A percentile compares a stretch with the other conserved stretches of the same genome.
phyloP scores from a whole-genome alignment of 2,113 vertebrate species.

The Bungarus multicinctus region DNA sequence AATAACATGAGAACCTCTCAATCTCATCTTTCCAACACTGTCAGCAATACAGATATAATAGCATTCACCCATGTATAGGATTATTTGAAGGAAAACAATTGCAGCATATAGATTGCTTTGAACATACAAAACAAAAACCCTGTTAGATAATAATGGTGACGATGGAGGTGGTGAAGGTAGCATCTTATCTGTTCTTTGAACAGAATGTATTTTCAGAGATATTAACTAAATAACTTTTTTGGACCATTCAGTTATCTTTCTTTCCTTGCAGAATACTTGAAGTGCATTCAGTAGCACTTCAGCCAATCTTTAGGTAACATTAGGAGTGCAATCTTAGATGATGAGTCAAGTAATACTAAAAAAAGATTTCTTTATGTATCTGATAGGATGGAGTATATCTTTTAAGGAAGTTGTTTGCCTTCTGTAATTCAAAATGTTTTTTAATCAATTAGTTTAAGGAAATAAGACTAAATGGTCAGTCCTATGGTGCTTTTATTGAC shows the following conservation, averaged over 20 bases:
- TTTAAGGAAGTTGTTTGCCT: neutral
- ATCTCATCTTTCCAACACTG: neutral
- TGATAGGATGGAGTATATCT: neutral
- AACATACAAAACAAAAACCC: neutral
- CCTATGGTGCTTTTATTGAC: neutral
- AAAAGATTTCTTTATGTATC: neutral
- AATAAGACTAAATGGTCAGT: neutral
- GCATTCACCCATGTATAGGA: neutral
- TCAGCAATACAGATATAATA: neutral
- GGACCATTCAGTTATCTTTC: neutral
- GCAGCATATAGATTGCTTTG: neutral
- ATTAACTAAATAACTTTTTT: neutral
- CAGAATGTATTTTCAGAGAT: neutral
- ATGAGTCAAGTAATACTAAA: neutral
- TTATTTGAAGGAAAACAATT: neutral
- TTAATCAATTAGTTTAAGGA: neutral
- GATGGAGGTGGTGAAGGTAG: neutral
- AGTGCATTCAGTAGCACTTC: neutral
- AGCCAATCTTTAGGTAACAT: neutral
- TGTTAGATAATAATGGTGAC: neutral
- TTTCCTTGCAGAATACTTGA: neutral
- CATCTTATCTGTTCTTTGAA: neutral
- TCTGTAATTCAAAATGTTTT: neutral
- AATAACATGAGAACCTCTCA: neutral
- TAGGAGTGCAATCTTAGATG: neutral